Evolutionary conservation across 2,113 vertebrate species (phyloP).

Genomic region (Manacus vitellinus): DNA sequence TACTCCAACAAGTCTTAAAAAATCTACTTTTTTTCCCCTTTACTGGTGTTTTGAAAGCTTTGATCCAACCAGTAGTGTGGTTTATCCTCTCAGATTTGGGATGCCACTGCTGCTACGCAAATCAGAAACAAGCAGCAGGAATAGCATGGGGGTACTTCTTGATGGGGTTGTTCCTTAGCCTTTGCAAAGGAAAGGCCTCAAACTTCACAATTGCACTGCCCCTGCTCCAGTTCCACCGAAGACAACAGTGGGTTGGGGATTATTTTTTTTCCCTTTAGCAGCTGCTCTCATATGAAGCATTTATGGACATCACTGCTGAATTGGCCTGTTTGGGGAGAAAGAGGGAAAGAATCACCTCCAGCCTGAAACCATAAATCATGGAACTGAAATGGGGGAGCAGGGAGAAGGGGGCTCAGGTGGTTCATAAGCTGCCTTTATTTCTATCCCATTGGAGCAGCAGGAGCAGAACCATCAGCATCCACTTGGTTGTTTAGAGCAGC

Average conservation of each 20-base stretch:
- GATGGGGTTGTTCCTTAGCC: not conserved
- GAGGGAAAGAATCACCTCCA: not conserved
- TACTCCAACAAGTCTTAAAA: not conserved
- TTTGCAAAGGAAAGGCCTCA: not conserved
- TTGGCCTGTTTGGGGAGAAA: not conserved
- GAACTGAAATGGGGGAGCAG: not conserved
- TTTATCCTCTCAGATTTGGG: not conserved
- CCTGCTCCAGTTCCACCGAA: not conserved
- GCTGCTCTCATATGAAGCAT: rapidly evolving
- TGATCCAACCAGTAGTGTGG: not conserved
- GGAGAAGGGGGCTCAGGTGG: not conserved
- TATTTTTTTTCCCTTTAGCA: not conserved
- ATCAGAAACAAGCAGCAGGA: not conserved
- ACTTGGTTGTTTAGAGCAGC: not conserved
- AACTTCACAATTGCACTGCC: rapidly evolving
- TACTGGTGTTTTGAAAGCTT: not conserved
- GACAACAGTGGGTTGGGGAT: rapidly evolving
- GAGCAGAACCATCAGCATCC: not conserved
- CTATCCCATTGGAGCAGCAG: not conserved
- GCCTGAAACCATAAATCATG: not conserved
- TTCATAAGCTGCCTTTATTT: not conserved
- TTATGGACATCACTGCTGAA: not conserved
- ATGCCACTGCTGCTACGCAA: not conserved
- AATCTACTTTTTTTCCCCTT: not conserved
- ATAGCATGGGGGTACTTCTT: not conserved